These are phyloP conservation scores for Balanococcus diminutus DNA, from an alignment of 2,888 invertebrate species.

Conservation along the genomic window DNA sequence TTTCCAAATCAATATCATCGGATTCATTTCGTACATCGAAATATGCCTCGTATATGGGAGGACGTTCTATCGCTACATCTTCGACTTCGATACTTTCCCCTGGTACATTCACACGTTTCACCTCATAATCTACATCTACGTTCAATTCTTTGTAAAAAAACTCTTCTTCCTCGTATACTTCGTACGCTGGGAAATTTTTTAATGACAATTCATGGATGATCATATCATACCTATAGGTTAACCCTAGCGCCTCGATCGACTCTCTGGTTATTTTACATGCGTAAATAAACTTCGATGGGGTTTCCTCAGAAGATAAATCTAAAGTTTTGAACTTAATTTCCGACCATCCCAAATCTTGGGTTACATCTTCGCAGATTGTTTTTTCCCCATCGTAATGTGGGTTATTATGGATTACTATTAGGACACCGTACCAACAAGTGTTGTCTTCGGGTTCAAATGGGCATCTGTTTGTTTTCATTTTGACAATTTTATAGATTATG, in stretches of 20 bases:
- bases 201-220: neutral
- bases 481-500: neutral
- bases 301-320: neutral
- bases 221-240: neutral
- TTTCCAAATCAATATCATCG: too few species aligned
- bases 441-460: too few species aligned
- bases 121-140: neutral
- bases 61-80: neutral
- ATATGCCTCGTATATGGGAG: neutral
- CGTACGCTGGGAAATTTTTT: neutral
- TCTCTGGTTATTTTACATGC: neutral
- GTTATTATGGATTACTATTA: neutral
- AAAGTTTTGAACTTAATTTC: neutral
- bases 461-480: neutral
- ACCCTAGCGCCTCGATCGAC: neutral
- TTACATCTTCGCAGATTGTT: neutral
- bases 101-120: too few species aligned
- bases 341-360: neutral
- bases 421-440: neutral
- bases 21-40: neutral
- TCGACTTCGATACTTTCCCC: neutral
- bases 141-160: neutral
- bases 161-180: neutral
- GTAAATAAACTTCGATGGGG: neutral
- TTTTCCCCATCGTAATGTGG: neutral